Base-by-base conservation (phyloP, 2,113 vertebrate species). In the Psittacula cyanocephala region DNA sequence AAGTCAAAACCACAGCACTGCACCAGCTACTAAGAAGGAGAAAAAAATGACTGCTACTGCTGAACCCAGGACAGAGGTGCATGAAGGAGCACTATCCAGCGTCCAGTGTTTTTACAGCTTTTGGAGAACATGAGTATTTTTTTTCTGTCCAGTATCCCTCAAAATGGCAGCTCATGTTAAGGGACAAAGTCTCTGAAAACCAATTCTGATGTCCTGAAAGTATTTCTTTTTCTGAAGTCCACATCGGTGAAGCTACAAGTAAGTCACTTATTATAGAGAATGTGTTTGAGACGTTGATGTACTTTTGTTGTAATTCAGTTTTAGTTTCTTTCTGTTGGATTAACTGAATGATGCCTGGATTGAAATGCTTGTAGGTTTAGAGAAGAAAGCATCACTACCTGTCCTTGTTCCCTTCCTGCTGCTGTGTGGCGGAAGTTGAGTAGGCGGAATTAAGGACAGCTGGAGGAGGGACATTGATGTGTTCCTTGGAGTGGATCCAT, bases 261-360 rank as follows among this genome's bases (percentile, higher is more conserved):
- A 55, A 55, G 18, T 33, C 7, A 20, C 18, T 55, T 20, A 33
- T 33, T 55, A 33, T 0, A 33, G 31, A 55, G 18, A 13, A 55
- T 33, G 53, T 55, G 29, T 55, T 33, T 55, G 53, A 13, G 31
- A 20, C 29, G 2, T 6, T 41, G 2, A 5, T 46, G 33, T 19
- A 6, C 6, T 29, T 57, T 7, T 25, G 9, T 35, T 81, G 27
- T 27, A 46, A 13, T 37, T 81, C 15, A 31, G 10, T 6, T 47
- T 28, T 81, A 33, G 5, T 47, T 18, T 16, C 17, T 47, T 16
- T 25, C 11, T 47, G 41, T 57, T 33, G 5, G 19, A 29, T 46
- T 0, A 0, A 33, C 7, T 12, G 23, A 31, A 28, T 23, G 8
- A 37, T 43, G 10, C 33, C 2, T 25, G 41, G 22, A 57, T 43